Conservation (phyloP, 2,888 invertebrate genomes). For the Malachius bipustulatus region DNA sequence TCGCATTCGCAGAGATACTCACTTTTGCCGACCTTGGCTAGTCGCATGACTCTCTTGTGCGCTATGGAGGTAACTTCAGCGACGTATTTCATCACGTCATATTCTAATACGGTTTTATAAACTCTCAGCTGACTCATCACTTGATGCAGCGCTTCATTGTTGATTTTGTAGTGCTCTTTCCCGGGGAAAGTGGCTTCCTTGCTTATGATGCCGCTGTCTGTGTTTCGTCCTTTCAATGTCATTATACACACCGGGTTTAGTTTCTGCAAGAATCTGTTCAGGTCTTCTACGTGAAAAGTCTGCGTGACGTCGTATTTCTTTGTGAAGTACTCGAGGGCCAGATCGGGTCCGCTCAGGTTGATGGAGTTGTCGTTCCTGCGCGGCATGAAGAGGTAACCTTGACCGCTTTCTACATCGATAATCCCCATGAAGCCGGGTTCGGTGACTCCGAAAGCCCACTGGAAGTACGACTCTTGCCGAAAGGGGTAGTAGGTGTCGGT, state of each 20-base stretch:
- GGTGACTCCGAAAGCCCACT: not conserved
- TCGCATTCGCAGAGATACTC: slow-evolving; percentile 6
- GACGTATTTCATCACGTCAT: slow-evolving; percentile 2
- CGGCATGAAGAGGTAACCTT: not conserved
- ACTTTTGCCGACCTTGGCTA: not conserved
- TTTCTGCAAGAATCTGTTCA: not conserved
- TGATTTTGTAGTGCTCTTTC: not conserved
- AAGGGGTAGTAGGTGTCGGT: not conserved
- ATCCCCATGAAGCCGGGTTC: not conserved
- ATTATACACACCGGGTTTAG: not conserved
- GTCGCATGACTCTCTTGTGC: slow-evolving; percentile 3
- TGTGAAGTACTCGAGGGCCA: not conserved
- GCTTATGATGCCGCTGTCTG: not conserved
- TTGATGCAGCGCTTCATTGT: not conserved
- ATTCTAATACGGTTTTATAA: slow-evolving; percentile 1
- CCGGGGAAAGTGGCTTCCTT: not conserved
- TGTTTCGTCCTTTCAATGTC: not conserved
- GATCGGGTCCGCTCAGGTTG: not conserved
- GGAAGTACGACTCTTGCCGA: slow-evolving; percentile 1
- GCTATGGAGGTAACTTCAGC: slow-evolving; percentile 1
- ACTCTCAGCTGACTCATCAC: slow-evolving; percentile 2
- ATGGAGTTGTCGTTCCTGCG: not conserved
- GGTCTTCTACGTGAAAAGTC: not conserved
- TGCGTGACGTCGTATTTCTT: not conserved
- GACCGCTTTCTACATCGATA: not conserved